Percentiles rank a stretch among this genome's conserved stretches.
These are phyloP conservation scores for Chelon auratus DNA, from an alignment of 2,797 vertebrate genomes.

Conservation along the genomic window DNA sequence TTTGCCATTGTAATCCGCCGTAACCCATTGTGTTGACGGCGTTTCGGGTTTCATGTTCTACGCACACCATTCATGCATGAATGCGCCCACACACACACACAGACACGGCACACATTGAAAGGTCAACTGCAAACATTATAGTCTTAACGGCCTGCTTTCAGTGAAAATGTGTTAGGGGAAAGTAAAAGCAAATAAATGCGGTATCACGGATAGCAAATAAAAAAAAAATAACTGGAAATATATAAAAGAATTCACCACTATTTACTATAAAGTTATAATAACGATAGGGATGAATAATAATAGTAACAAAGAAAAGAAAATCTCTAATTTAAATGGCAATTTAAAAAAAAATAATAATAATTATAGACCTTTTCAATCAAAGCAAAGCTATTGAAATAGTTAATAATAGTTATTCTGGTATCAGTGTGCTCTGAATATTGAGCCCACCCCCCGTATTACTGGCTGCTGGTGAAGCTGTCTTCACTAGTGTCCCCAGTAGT, in stretches of 20 bases:
- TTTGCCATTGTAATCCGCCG: slow-evolving; percentile 52
- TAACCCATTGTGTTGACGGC: slow-evolving; percentile 57
- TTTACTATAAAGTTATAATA: not conserved
- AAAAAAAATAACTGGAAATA: slow-evolving; percentile 2
- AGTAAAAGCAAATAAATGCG: slow-evolving; percentile 3
- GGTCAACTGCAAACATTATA: slow-evolving; percentile 41
- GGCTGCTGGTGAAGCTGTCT: slow-evolving; percentile 2
- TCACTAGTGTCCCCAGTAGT: slow-evolving; percentile 1
- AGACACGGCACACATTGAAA: slow-evolving; percentile 30
- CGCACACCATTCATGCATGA: slow-evolving; percentile 35
- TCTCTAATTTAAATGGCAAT: not conserved
- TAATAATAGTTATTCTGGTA: not conserved
- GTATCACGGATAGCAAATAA: not conserved
- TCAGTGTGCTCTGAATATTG: not conserved
- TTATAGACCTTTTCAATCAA: too few relatives aligned
- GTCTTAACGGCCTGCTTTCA: slow-evolving; percentile 34
- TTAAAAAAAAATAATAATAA: not conserved
- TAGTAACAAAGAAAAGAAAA: not conserved
- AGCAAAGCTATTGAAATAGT: not conserved
- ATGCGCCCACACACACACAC: slow-evolving; percentile 21
- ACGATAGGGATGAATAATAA: not conserved
- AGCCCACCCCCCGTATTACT: not conserved
- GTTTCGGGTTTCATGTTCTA: slow-evolving; percentile 65
- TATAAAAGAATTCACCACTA: not conserved
- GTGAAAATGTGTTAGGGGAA: slow-evolving; percentile 17